Base-by-base conservation (phyloP, 2,888 invertebrate genomes). In the Rhabditoides inermis region DNA sequence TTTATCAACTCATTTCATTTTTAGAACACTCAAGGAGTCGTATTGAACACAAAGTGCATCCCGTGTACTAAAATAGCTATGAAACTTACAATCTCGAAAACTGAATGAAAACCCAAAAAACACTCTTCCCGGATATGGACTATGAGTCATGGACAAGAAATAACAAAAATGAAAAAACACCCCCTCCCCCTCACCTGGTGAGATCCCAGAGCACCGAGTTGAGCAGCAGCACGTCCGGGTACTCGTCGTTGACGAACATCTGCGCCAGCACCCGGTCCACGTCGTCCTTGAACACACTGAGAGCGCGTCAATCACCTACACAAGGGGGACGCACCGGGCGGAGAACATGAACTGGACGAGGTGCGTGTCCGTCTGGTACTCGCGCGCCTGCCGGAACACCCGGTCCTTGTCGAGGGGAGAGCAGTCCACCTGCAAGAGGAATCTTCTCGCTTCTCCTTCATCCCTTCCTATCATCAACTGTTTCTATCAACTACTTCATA, bases 191-290 rank as follows among this genome's bases (percentile, higher is more conserved):
- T n/a, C n/a, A 65, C 48, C 63, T 51, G 3, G 65, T 63, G 25
- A 65, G 39, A 45, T 65, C 65, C 65, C 65, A 65, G 45, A 65
- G 54, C 5, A 60, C 58, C 18, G 61, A 61, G 44, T 65, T 63
- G 28, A 65, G 51, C 12, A 65, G 37, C 10, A 65, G 45, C 2
- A 65, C 49, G 40, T 63, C 65, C 0, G 65, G 65, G 30, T 44
- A 56, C 37, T 63, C 65, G 26, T 56, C 53, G 6, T 35, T 42
- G 2, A 49, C 48, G 15, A 51, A 46, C 5, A 60, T 53, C 37
- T 53, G 30, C 30, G 56, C 26, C 4, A 63, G 35, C 25, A 55
- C 41, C 28, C 52, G 53, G 20, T 63, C 63, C 20, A 61, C 50
- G 36, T 65, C 65, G 20, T 61, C 55, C 41, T 62, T 47, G 58